These are phyloP conservation scores for Ammodytes dubius DNA, from an alignment of 2,113 vertebrate genomes.

Conservation along the genomic window DNA sequence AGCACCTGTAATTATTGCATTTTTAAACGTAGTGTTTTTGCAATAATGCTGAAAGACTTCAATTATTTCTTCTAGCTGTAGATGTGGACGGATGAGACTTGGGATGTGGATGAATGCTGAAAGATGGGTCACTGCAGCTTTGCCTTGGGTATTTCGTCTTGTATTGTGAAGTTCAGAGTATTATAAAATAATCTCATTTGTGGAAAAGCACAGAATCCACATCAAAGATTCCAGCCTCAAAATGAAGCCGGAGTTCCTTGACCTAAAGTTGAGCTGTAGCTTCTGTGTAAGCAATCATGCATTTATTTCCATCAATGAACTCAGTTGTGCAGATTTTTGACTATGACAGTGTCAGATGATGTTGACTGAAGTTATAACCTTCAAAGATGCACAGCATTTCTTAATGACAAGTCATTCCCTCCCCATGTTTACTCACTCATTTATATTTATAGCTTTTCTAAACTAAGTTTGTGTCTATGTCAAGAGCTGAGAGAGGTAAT, in stretches of 20 bases:
- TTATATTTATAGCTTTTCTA: background rate
- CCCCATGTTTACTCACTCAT: background rate
- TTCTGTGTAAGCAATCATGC: slow-evolving; percentile 11
- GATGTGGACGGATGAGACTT: background rate
- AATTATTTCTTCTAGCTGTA: background rate
- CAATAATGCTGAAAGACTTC: background rate
- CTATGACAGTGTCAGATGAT: background rate
- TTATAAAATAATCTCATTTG: slow-evolving; percentile 44
- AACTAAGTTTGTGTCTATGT: slow-evolving; percentile 1
- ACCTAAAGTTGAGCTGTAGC: slow-evolving; percentile 21
- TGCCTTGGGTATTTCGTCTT: background rate
- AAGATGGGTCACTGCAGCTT: background rate
- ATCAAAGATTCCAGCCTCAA: slow-evolving; percentile 41
- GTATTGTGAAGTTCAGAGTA: background rate
- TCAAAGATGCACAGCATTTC: slow-evolving; percentile 24
- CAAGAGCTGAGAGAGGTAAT: background rate
- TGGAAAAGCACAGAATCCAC: slow-evolving; percentile 39
- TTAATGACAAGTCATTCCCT: slow-evolving; percentile 7
- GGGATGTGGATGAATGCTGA: background rate
- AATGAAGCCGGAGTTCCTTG: slow-evolving; percentile 12
- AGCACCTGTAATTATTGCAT: slow-evolving; percentile 33
- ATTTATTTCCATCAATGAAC: slow-evolving; percentile 1
- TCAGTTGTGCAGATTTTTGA: background rate
- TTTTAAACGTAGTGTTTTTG: background rate
- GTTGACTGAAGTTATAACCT: background rate